These are phyloP conservation scores for Nerophis ophidion DNA, from an alignment of 2,113 vertebrate genomes.

Conservation along the genomic window DNA sequence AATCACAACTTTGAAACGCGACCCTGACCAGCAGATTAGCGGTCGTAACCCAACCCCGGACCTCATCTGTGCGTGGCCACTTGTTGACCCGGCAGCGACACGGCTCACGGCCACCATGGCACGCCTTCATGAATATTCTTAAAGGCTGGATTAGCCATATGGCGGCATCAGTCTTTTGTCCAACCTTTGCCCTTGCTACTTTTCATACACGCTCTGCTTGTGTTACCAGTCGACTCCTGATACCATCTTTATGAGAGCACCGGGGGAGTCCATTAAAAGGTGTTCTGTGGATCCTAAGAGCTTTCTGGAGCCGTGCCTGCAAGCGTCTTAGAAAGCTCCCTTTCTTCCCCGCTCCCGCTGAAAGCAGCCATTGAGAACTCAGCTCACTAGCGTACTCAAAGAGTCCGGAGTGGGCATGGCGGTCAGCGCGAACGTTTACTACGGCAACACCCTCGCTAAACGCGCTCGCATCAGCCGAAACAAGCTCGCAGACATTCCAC, in stretches of 20 bases:
- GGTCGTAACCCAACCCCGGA: constrained; percentile 4
- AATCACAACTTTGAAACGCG: constrained; percentile 25
- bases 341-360: constrained; percentile 48
- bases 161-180: constrained; percentile 52
- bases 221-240: constrained; percentile 62
- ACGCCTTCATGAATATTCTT: constrained; percentile 48
- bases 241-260: constrained; percentile 62
- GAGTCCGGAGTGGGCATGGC: no score
- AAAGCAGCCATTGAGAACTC: constrained; percentile 61
- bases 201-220: constrained; percentile 37
- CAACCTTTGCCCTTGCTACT: constrained; percentile 51
- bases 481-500: neutral
- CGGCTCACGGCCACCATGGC: constrained; percentile 35
- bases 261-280: constrained; percentile 55
- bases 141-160: constrained; percentile 66
- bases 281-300: constrained; percentile 57
- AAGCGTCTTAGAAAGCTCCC: constrained; percentile 49
- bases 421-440: neutral
- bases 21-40: constrained; percentile 10
- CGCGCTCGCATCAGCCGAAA: neutral
- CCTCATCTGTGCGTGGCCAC: constrained; percentile 14
- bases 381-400: constrained; percentile 25
- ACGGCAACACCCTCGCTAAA: no score
- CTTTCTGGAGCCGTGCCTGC: constrained; percentile 59
- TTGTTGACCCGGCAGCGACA: constrained; percentile 49